Percentiles rank a stretch among this genome's conserved stretches.
Evolutionary conservation across 2,797 vertebrate genomes (phyloP).

Genomic region (Typhlichthys eigenmanni): DNA sequence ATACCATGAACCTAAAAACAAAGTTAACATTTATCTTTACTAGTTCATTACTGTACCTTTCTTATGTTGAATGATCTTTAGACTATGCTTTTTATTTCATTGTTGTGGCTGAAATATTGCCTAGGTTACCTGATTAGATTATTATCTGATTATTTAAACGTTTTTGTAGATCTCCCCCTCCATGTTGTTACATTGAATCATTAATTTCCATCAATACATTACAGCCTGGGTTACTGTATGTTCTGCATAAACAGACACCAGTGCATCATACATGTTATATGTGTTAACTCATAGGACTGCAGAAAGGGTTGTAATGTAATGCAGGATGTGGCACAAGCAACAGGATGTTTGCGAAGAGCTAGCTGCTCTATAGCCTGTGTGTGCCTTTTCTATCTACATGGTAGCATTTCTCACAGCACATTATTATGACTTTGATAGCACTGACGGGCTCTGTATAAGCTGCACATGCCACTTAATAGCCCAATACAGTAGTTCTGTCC

Average conservation of each 20-base stretch:
- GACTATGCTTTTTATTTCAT: too few species aligned
- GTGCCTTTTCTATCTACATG: background rate
- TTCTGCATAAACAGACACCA: too few species aligned
- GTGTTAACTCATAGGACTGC: conserved; percentile 5
- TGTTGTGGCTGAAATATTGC: background rate
- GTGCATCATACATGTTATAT: background rate
- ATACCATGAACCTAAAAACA: too few species aligned
- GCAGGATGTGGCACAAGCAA: conserved; percentile 53
- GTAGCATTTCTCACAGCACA: background rate
- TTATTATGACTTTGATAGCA: too few species aligned
- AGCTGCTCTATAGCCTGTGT: conserved; percentile 1
- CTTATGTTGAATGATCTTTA: too few species aligned
- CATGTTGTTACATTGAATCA: background rate
- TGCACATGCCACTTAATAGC: background rate
- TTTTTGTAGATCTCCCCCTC: too few species aligned
- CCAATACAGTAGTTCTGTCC: background rate
- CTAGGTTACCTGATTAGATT: background rate
- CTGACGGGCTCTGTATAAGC: too few species aligned
- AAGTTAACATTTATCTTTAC: too few species aligned
- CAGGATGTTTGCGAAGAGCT: conserved; percentile 69
- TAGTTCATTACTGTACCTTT: background rate
- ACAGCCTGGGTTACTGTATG: too few species aligned
- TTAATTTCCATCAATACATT: background rate
- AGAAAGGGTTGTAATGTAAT: conserved; percentile 7
- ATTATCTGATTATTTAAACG: too few species aligned